phyloP scores from a whole-genome alignment of 2,797 vertebrate genomes.

The Gymnoscopelus microlampas region DNA sequence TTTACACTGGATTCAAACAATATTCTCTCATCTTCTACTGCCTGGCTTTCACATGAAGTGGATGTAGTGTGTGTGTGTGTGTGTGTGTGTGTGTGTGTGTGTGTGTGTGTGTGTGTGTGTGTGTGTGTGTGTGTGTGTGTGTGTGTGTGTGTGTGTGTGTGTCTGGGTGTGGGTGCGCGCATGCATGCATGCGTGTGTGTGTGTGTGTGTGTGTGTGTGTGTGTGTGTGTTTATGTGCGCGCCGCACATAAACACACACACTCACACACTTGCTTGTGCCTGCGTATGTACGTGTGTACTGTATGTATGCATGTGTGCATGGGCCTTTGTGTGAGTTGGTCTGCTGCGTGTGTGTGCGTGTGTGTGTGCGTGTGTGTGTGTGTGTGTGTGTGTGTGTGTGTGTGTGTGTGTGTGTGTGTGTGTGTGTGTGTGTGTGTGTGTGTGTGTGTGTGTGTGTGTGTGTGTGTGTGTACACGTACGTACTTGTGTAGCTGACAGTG shows the following conservation, averaged over 20 bases:
- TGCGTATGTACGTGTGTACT: too few relatives aligned
- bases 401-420: not conserved
- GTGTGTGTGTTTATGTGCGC: too few relatives aligned
- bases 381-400: not conserved
- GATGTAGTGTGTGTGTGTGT: not conserved
- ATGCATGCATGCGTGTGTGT: not conserved
- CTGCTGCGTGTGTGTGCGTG: not conserved
- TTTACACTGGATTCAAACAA: too few relatives aligned
- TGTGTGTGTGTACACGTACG: constrained; percentile 35
- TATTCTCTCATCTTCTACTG: too few relatives aligned
- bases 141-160: not conserved
- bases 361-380: not conserved
- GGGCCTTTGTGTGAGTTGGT: not conserved
- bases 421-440: not conserved
- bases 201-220: constrained; percentile 59
- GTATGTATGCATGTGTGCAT: too few relatives aligned
- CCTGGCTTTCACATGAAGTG: not conserved
- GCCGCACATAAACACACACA: too few relatives aligned
- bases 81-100: too few relatives aligned
- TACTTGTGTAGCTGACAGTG: constrained; percentile 75
- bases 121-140: not conserved
- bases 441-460: not conserved
- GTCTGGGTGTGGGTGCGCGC: not conserved
- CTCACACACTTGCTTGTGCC: too few relatives aligned
- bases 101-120: constrained; percentile 1